These are phyloP conservation scores for Dufourea novaeangliae DNA, from an alignment of 1,140 invertebrate species.

Conservation along the genomic window DNA sequence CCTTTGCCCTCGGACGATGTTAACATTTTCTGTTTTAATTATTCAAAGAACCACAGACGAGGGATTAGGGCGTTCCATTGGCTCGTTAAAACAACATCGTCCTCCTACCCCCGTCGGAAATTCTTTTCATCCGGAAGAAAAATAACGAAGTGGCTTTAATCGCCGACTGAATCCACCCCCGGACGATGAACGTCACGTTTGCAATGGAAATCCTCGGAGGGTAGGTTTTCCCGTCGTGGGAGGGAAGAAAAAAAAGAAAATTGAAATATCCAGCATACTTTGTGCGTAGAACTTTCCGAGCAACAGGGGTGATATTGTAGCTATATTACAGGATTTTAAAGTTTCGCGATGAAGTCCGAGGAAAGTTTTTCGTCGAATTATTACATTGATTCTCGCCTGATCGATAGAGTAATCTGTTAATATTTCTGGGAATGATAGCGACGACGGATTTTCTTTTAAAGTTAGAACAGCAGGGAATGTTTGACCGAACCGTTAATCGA, in stretches of 20 bases:
- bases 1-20: background rate
- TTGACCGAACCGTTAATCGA: too few relatives aligned
- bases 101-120: background rate
- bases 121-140: background rate
- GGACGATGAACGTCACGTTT: background rate
- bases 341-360: too few relatives aligned
- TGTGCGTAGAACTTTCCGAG: too few relatives aligned
- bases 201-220: background rate
- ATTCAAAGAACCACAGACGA: conserved; percentile 7
- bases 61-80: conserved; percentile 14
- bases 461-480: too few relatives aligned
- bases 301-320: too few relatives aligned
- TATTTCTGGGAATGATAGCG: too few relatives aligned
- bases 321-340: too few relatives aligned
- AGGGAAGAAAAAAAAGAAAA: background rate
- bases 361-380: too few relatives aligned
- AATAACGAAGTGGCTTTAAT: background rate
- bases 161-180: background rate
- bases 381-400: too few relatives aligned
- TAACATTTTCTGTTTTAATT: conserved; percentile 20
- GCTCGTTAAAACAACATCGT: conserved; percentile 9
- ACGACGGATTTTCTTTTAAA: too few relatives aligned
- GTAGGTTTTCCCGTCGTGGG: background rate
- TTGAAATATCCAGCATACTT: too few relatives aligned
- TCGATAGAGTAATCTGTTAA: too few relatives aligned